Evolutionary conservation across 2,797 vertebrate species (phyloP).

Genomic region (Crax fasciolata): DNA sequence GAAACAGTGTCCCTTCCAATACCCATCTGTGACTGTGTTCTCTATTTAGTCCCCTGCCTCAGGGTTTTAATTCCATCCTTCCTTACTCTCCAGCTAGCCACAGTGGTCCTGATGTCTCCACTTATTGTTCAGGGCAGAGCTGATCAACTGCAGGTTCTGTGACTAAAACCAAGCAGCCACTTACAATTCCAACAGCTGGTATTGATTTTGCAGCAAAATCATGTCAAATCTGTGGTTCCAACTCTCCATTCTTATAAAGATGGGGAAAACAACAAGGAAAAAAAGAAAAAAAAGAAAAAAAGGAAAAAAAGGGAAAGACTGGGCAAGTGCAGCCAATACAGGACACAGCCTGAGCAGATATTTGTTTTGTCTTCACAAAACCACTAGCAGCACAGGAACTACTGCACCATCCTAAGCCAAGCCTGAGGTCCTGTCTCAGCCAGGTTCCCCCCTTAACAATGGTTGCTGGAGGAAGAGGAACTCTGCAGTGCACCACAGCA

Average conservation of each 20-base stretch:
- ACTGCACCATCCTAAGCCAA: fast-evolving
- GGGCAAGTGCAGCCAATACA: not conserved
- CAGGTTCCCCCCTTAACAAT: not conserved
- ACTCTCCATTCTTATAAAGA: not conserved
- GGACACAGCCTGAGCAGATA: not conserved
- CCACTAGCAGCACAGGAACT: not conserved
- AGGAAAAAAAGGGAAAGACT: not conserved
- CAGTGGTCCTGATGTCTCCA: conserved; percentile 29
- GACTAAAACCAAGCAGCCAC: conserved; percentile 43
- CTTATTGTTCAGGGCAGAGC: conserved; percentile 46
- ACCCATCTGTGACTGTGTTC: conserved; percentile 24
- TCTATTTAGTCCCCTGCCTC: conserved; percentile 12
- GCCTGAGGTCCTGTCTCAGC: not conserved
- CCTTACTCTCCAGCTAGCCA: not conserved
- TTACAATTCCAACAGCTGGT: conserved; percentile 52
- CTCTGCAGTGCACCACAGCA: not conserved
- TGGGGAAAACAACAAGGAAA: not conserved
- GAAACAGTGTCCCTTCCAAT: not conserved
- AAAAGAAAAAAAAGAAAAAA: not conserved
- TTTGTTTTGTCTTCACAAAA: not conserved
- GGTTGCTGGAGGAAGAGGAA: not conserved
- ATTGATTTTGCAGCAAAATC: conserved; percentile 54
- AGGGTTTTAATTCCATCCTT: conserved; percentile 17
- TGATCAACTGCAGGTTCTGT: conserved; percentile 65
- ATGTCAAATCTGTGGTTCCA: conserved; percentile 6